Evolutionary conservation across 2,797 vertebrate species (phyloP), one percentile per base, ranked within the genome.

Genomic region (Pseudomugil gertrudae): DNA sequence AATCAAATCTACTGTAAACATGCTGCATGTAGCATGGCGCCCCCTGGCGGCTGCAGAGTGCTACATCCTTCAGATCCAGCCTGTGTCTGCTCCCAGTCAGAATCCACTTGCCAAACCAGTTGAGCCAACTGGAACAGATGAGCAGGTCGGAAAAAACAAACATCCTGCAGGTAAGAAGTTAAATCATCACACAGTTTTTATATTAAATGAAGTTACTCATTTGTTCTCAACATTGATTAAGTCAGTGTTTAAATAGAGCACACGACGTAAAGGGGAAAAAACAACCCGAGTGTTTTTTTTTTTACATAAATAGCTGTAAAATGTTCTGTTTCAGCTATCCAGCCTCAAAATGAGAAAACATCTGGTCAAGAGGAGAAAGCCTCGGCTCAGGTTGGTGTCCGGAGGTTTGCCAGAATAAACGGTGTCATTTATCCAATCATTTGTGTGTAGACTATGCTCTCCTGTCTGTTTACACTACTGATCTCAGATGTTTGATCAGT

Each of bases 21-120:
- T 97, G 83, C 96, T 99, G 32, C 97, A 98, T 2, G 91, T 99
- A 60, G 96, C 97, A 3, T 99, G 98, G 98, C 95, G 97, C 83
- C 97, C 98, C 74, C 94, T 98, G 62, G 93, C 95, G 56, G 96
- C 95, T 0, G 96, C 98, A 5, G 97, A 99, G 83, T 94, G 93
- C 32, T 99, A 99, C 83, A 90, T 98, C 79, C 92, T 99, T 64
- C 98, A 99, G 9, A 73, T 98, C 71, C 96, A 95, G 69, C 94
- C 95, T 0, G 93, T 92, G 56, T 69, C 80, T 27, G 89, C 92
- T 0, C 50, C 83, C 32, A 74, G 84, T 17, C 4, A 61, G 1
- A 55, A 63, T 29, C 52, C 45, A 1, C 19, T 65, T 5, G 19
- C 30, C 13, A 80, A 55, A 59, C n/a, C 61, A 13, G 57, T 4